Evolutionary conservation across 2,888 invertebrate species (phyloP).

Genomic region (Agrypnus murinus): DNA sequence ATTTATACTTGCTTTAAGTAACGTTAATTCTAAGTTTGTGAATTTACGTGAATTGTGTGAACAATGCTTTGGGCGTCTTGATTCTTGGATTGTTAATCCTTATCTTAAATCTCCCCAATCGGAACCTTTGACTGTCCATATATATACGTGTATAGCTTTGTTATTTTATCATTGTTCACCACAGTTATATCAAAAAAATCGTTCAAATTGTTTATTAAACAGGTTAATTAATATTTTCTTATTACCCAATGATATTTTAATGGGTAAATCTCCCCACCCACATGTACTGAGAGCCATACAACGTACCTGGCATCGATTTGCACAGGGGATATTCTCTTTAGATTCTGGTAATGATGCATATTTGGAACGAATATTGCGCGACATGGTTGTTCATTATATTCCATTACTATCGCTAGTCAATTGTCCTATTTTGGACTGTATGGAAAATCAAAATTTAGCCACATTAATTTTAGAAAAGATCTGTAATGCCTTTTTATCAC

Average conservation of each 20-base stretch:
- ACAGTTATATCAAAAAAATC: conserved; percentile 65
- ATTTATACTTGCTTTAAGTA: conserved; percentile 39
- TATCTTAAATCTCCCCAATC: conserved; percentile 62
- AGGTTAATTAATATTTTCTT: conserved; percentile 72
- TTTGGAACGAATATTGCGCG: conserved; percentile 71
- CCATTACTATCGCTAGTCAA: conserved; percentile 63
- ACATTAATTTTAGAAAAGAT: conserved; percentile 65
- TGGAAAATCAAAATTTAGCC: conserved; percentile 59
- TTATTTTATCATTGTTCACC: conserved; percentile 64
- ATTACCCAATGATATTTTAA: conserved; percentile 72
- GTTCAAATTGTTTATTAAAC: conserved; percentile 71
- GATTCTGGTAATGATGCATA: conserved; percentile 71
- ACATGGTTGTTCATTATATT: conserved; percentile 70
- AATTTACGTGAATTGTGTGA: conserved; percentile 62
- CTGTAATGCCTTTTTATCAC: conserved; percentile 62
- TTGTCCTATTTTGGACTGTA: conserved; percentile 63
- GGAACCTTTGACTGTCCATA: conserved; percentile 62
- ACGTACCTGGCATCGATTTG: conserved; percentile 73
- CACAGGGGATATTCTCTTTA: conserved; percentile 73
- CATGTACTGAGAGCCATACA: conserved; percentile 71
- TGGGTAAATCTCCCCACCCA: conserved; percentile 69
- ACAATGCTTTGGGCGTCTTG: conserved; percentile 63
- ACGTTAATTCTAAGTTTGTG: conserved; percentile 40
- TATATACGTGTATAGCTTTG: conserved; percentile 64
- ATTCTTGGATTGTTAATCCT: conserved; percentile 58